Evolutionary conservation across 1,140 invertebrate species (phyloP).

Genomic region (Grapholita molesta): DNA sequence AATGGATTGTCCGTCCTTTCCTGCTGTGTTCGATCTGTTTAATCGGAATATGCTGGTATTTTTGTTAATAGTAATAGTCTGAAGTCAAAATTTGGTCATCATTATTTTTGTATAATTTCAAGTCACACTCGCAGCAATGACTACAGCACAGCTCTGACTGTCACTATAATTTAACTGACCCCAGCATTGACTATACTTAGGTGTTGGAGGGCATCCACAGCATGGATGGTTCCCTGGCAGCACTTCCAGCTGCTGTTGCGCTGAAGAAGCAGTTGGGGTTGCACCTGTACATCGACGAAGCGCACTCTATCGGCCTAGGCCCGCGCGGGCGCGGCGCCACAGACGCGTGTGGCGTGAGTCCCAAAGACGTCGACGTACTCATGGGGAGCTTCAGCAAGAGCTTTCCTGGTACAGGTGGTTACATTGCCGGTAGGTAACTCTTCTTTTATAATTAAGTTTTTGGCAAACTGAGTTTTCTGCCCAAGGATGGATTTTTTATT

Average conservation of each 20-base stretch:
- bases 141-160: no score
- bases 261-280: constrained; percentile 97
- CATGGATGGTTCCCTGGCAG: constrained; percentile 98
- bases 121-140: no score
- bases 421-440: constrained; percentile 90
- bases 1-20: no score
- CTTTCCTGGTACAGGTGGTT: constrained; percentile 97
- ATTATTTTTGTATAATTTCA: no score
- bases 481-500: no score
- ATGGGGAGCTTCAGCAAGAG: constrained; percentile 91
- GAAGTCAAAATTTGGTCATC: no score
- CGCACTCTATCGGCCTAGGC: constrained; percentile 97
- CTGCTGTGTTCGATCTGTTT: no score
- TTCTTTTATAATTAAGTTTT: constrained; percentile 61
- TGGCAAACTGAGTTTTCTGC: no score
- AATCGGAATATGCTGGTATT: no score
- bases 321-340: constrained; percentile 91
- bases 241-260: constrained; percentile 92
- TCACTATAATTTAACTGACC: not conserved
- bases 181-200: constrained; percentile 41
- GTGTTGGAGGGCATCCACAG: constrained; percentile 97
- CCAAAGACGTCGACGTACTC: constrained; percentile 94
- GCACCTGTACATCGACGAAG: constrained; percentile 78
- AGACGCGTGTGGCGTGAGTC: constrained; percentile 83
- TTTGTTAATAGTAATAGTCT: no score